Evolutionary conservation across 2,888 invertebrate genomes (phyloP).

Genomic region (Dioctria rufipes): DNA sequence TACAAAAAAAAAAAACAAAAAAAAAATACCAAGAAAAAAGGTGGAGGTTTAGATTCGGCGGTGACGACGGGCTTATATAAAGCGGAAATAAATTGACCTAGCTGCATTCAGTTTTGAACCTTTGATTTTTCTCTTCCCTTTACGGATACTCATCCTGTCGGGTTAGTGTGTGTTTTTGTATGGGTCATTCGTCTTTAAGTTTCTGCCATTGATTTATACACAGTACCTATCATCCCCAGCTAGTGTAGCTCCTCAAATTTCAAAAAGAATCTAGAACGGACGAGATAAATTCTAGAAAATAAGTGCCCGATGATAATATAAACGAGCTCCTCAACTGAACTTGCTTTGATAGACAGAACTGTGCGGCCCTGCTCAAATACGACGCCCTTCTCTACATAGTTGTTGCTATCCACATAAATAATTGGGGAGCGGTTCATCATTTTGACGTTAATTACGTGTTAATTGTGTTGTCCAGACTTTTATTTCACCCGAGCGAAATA

Average conservation of each 20-base stretch:
- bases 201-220: slow-evolving; percentile 25
- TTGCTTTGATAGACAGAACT: slow-evolving; percentile 8
- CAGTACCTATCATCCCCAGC: background rate
- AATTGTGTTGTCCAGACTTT: slow-evolving; percentile 54
- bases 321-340: slow-evolving; percentile 8
- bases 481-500: slow-evolving; percentile 12
- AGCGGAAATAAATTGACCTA: slow-evolving; percentile 31
- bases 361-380: background rate
- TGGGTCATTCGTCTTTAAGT: background rate
- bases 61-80: background rate
- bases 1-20: background rate
- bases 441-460: slow-evolving; percentile 56
- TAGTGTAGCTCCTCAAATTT: slow-evolving; percentile 31
- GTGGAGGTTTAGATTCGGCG: background rate
- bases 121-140: slow-evolving; percentile 7
- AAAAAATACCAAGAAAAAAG: too few relatives aligned
- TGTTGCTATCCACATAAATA: slow-evolving; percentile 38
- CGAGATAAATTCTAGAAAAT: slow-evolving; percentile 24
- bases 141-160: background rate
- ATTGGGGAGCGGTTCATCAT: slow-evolving; percentile 53
- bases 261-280: slow-evolving; percentile 4
- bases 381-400: background rate
- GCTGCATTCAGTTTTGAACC: slow-evolving; percentile 2
- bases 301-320: slow-evolving; percentile 16
- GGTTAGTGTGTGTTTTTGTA: background rate